Base-by-base conservation (phyloP, 2,888 invertebrate genomes). In the Adineta ricciae region DNA sequence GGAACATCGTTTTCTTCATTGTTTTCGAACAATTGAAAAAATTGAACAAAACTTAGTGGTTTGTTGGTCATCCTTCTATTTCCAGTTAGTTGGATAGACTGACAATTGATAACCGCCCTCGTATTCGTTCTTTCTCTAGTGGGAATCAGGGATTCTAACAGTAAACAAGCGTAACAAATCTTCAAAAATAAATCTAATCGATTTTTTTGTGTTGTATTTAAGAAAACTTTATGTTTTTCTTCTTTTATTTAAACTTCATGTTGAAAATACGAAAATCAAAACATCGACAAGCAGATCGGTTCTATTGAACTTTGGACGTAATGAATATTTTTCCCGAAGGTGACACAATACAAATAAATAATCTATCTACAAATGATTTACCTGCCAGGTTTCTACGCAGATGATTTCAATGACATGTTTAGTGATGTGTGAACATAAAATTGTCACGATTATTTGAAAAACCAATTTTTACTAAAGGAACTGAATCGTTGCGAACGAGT, bases 1-100 rank as follows among this genome's bases (percentile, higher is more conserved):
- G 96, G 96, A 96, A 96, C 92, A 94, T 97, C 41, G 41, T 78
- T 11, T 78, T 78, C 19, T 78, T 78, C 19, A 78, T 78, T 41
- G 78, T 41, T 41, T 78, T 41, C 14, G 78, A 78, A 78, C 78
- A 78, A 78, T 78, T 78, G 14, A 78, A 78, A 78, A 24, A 24
- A 11, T n/a, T 78, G n/a, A 7, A 64, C 16, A 16, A 5, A 19
- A 32, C 4, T 46, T 46, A 5, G 16, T 64, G 2, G 64, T 19
- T 19, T 19, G 50, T 50, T 19, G 19, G 7, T 64, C 19, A 4
- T 36, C 32, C 19, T 64, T 64, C 32, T 32, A 64, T 64, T 64
- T 64, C 1, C 32, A 32, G 27, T 64, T 36, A 14, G 16, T 27
- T 14, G 2, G 16, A 19, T 32, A 19, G 32, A 32, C 64, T 64